Evolutionary conservation across 2,888 invertebrate genomes (phyloP).

Genomic region (Drosophila nr. fundita): DNA sequence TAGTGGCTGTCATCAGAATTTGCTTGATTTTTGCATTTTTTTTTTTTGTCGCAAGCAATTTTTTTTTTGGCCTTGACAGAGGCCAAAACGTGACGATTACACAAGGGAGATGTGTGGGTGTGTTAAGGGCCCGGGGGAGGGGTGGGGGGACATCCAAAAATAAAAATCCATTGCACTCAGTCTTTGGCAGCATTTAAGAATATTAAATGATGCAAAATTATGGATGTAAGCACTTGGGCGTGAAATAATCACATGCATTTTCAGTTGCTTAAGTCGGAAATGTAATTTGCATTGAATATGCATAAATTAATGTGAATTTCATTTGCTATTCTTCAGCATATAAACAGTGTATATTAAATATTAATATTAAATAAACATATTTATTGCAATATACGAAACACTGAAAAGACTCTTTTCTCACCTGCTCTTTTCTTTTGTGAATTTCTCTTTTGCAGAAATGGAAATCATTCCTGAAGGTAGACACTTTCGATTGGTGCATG

Average conservation of each 20-base stretch:
- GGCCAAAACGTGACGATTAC: conserved; percentile 61
- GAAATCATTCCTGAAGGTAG: conserved; percentile 94
- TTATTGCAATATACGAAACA: neutral
- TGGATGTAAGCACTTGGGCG: neutral
- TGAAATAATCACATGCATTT: conserved; percentile 17
- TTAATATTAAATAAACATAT: neutral
- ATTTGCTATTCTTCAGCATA: neutral
- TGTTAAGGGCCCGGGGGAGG: neutral
- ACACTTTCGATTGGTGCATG: conserved; percentile 94
- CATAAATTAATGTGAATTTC: neutral
- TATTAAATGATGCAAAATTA: conserved; percentile 29
- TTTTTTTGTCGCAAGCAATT: conserved; percentile 18
- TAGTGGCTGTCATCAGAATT: conserved; percentile 44
- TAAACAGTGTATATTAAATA: neutral
- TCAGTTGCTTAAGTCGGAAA: neutral
- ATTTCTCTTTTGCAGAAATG: conserved; percentile 88
- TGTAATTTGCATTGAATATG: conserved; percentile 8
- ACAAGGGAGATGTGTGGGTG: conserved; percentile 18
- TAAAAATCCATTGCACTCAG: conserved; percentile 33
- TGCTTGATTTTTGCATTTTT: conserved; percentile 24
- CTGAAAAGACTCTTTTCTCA: no score
- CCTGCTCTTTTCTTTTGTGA: conserved; percentile 12
- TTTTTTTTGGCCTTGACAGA: conserved; percentile 60
- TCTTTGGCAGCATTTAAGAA: conserved; percentile 28
- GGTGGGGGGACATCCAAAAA: conserved; percentile 6